Base-by-base conservation (phyloP, 2,797 vertebrate genomes). In the Nyctalus aviator region DNA sequence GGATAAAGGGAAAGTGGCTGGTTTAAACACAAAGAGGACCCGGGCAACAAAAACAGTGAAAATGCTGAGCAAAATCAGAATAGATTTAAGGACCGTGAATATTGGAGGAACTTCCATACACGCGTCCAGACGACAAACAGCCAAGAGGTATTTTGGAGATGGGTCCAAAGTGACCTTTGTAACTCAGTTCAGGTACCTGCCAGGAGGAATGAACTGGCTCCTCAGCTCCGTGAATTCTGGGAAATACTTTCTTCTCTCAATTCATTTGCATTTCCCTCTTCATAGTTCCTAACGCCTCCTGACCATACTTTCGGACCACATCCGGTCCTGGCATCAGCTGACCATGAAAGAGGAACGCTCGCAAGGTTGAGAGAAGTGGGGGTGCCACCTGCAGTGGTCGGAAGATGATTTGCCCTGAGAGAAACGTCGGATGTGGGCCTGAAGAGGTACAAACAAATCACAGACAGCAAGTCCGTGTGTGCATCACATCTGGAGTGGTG, bases 1-100 rank as follows among this genome's bases (percentile, higher is more conserved):
- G 48, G 93, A 94, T 81, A 85, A 94, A 97, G 88, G 14, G 3
- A 73, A 89, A 91, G 30, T 44, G 44, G 46, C 27, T 88, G 44
- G 75, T 81, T 95, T 94, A 94, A 95, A 84, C 87, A 95, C 81
- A 46, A 35, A 72, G 84, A 71, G n/a, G 64, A 37, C n/a, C 72
- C 35, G 53, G 37, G 44, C 93, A 96, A 89, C 50, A 89, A 75
- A 91, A 79, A 59, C 17, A 89, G 76, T 77, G 76, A n/a, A 50
- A 85, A 90, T 6, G 30, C 25, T 37, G 62, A 93, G 13, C 35
- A 76, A 90, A 91, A 91, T 87, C 82, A 88, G 86, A 95, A 86
- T 6, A 77, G 57, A 69, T 59, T 83, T 90, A 88, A 72, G 81
- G 62, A 68, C 25, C 7, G 25, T 10, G 37, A 30, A 30, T 32